Base-by-base conservation (phyloP, 2,888 invertebrate genomes). In the Leistus spinibarbis region DNA sequence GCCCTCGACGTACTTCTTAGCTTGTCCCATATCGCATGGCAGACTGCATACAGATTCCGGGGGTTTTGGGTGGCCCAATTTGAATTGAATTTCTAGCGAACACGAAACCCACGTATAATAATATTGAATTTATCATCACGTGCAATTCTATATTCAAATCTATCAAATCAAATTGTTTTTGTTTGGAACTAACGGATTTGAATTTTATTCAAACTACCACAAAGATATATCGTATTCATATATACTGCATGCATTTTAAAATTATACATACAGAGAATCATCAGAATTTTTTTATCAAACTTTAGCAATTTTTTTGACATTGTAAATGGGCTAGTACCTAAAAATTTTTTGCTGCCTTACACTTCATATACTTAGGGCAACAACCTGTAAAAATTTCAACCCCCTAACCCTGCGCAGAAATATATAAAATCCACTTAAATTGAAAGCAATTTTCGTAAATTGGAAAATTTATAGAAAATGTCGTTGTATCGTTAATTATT, bases 21-120 rank as follows among this genome's bases (percentile, higher is more conserved):
- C 96, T 86, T 97, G 96, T 0, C 96, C 96, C 75, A 91, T 88
- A 81, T 92, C 92, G 84, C 98, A 98, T 77, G 95, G 94, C 78
- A 94, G 89, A 85, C 95, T 95, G 88, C 97, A 98, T 64, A 96
- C 95, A 3, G 96, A 97, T 82, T 93, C 92, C 1, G 96, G 97
- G 20, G 95, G 93, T 70, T 90, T 89, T 0, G 91, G 91, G 80
- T 94, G 91, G 53, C 91, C 91, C 85, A 92, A 88, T 82, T 93
- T 93, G 86, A 96, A 97, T 85, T 95, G 94, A 79, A 96, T 92
- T 81, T 93, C 95, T 95, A 85, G 27, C 82, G 81, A 77, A 80
- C 80, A 57, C 20, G 57, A 19, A 57, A 7, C 7, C 53, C 7
- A 53, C 13, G 10, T 53, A 53, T 53, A 53, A 10, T n/a, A 10